Evolutionary conservation across 2,888 invertebrate species (phyloP).

Genomic region (Crioceris asparagi): DNA sequence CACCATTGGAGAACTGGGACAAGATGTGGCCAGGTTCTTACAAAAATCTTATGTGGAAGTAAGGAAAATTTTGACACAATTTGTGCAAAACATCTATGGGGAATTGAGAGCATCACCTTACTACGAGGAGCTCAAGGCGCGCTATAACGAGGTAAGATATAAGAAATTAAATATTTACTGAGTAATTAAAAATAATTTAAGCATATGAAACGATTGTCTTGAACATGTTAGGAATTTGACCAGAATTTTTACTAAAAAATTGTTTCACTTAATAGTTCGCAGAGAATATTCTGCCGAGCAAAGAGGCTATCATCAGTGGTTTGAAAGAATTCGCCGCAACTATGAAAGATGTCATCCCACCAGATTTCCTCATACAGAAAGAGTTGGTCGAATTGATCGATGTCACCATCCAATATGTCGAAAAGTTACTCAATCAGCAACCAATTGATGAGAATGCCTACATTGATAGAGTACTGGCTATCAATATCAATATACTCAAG

Average conservation of each 20-base stretch:
- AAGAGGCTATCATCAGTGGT: slow-evolving; percentile 45
- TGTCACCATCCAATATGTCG: slow-evolving; percentile 49
- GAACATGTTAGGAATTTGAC: background rate
- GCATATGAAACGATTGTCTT: too few relatives aligned
- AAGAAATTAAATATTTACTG: background rate
- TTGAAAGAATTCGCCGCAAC: slow-evolving; percentile 46
- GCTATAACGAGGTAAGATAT: slow-evolving; percentile 33
- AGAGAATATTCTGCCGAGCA: slow-evolving; percentile 35
- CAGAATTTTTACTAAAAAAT: background rate
- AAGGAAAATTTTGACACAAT: slow-evolving; percentile 37
- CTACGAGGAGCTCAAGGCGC: slow-evolving; percentile 40
- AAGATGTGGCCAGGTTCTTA: slow-evolving; percentile 37
- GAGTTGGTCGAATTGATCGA: slow-evolving; percentile 53
- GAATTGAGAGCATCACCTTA: slow-evolving; percentile 46
- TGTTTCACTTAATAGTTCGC: slow-evolving; percentile 21
- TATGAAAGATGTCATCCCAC: slow-evolving; percentile 49
- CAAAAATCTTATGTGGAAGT: slow-evolving; percentile 36
- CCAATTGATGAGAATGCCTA: slow-evolving; percentile 52
- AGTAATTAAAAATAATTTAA: slow-evolving; percentile 2
- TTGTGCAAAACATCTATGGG: slow-evolving; percentile 37
- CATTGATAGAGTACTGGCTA: slow-evolving; percentile 49
- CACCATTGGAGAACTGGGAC: slow-evolving; percentile 41
- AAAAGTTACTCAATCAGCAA: slow-evolving; percentile 44
- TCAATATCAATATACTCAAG: slow-evolving; percentile 31
- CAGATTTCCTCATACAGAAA: slow-evolving; percentile 29